Evolutionary conservation across 2,797 vertebrate genomes (phyloP).

Genomic region (Orestias chungarensis): DNA sequence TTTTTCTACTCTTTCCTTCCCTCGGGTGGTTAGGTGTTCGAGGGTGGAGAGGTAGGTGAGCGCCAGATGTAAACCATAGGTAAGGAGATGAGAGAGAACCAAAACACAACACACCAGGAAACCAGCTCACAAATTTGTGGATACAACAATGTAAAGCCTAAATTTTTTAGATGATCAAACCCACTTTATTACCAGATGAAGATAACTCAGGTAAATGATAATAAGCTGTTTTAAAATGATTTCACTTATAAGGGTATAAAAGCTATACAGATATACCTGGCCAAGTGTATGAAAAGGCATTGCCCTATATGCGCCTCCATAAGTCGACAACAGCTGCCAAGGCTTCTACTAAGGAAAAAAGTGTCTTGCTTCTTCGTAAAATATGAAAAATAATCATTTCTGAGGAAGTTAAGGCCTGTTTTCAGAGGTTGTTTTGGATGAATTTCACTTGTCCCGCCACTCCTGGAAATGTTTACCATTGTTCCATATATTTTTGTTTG

Average conservation of each 20-base stretch:
- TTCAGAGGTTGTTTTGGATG: neutral
- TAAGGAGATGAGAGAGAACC: no score
- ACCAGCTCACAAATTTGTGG: no score
- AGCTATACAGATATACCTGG: neutral
- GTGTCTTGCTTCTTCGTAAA: neutral
- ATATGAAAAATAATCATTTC: neutral
- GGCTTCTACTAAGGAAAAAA: no score
- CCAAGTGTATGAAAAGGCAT: neutral
- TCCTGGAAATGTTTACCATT: neutral
- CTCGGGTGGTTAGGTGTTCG: no score
- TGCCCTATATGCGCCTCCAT: no score
- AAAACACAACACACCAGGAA: no score
- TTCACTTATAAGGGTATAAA: neutral
- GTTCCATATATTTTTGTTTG: neutral
- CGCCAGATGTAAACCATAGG: no score
- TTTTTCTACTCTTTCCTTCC: no score
- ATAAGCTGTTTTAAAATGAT: neutral
- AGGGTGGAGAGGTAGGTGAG: no score
- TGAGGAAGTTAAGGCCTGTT: neutral
- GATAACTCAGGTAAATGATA: neutral
- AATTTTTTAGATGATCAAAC: neutral
- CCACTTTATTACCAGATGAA: neutral
- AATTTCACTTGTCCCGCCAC: neutral
- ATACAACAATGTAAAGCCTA: no score
- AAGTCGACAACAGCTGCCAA: no score